Base-by-base conservation (phyloP, 1,140 invertebrate genomes). In the Drosophila neocordata region DNA sequence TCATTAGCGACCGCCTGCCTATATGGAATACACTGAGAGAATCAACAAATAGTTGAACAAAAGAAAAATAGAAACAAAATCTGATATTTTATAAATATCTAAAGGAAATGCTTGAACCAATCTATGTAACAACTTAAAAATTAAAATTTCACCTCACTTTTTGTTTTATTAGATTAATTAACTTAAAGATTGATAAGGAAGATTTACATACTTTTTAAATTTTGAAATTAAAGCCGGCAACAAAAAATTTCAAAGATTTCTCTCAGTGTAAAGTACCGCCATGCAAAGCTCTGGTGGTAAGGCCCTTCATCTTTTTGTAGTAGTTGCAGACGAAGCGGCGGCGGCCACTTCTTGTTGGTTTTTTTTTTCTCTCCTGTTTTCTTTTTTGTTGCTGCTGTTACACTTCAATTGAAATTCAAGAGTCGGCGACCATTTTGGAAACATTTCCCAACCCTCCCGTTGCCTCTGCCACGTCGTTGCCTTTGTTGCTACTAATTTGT, bases 331-430 rank as follows among this genome's bases (percentile, higher is more conserved):
- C 41, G 41, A 4, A 48, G 41, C 41, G 41, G 41, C 41, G 41
- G 41, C 41, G 41, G 41, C 15, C 41, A 48, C 41, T 48, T 48
- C 41, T 48, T 48, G 41, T 48, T 48, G 15, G 41, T 48, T 48
- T 48, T 48, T 18, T 24, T 15, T 20, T 11, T 11, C 9, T 13
- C 15, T 15, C 35, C 1, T 1, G 0, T 7, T 59, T 12, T 60
- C 7, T 12, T 5, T 51, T 13, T 9, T 31, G 53, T 31, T 15
- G 24, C 13, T 31, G 15, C 69, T 38, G 61, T 78, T 87, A 81
- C 82, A 85, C 81, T 85, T 78, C 81, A 81, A 87, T 78, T 75
- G 74, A 66, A 85, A 72, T 78, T 87, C 74, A 79, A 83, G 79
- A 69, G 71, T 34, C 57, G 65, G 79, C 79, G 38, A 72, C 82